Evolutionary conservation across 1,140 invertebrate genomes (phyloP).

Genomic region (Episyrphus balteatus): DNA sequence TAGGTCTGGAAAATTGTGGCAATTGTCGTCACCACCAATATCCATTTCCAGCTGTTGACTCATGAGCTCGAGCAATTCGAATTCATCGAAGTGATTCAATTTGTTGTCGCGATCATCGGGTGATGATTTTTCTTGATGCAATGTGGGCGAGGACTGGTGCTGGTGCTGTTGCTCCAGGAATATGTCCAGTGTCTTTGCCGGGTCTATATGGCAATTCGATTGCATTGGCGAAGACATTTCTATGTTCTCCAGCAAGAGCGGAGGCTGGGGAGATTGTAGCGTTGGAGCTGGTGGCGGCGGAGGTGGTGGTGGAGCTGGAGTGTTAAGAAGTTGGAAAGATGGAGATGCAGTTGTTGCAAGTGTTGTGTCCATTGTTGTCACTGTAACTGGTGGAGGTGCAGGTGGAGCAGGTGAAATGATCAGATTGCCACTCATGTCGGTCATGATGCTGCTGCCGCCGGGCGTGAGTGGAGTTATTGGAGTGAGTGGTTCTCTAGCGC

Average conservation of each 20-base stretch:
- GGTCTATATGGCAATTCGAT: conserved; percentile 13
- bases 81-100: conserved; percentile 33
- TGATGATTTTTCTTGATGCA: conserved; percentile 5
- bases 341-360: conserved; percentile 5
- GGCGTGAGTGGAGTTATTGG: conserved; percentile 37
- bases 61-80: conserved; percentile 33
- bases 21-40: conserved; percentile 28
- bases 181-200: conserved; percentile 29
- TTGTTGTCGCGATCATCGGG: conserved; percentile 18
- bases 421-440: conserved; percentile 8
- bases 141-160: conserved; percentile 16
- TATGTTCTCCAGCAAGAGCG: conserved; percentile 25
- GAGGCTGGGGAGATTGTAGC: not conserved
- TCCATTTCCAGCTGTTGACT: conserved; percentile 36
- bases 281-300: not conserved
- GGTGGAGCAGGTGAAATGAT: conserved; percentile 15
- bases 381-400: conserved; percentile 15
- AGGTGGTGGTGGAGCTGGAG: conserved; percentile 1
- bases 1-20: conserved; percentile 9
- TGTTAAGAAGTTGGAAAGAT: conserved; percentile 1
- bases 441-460: conserved; percentile 10
- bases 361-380: conserved; percentile 17
- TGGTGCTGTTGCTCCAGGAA: conserved; percentile 32
- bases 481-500: conserved; percentile 64
- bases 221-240: conserved; percentile 31